A percentile compares a stretch with the other conserved stretches of the same genome.
Evolutionary conservation across 2,797 vertebrate species (phyloP).

Genomic region (Poeciliopsis turneri): DNA sequence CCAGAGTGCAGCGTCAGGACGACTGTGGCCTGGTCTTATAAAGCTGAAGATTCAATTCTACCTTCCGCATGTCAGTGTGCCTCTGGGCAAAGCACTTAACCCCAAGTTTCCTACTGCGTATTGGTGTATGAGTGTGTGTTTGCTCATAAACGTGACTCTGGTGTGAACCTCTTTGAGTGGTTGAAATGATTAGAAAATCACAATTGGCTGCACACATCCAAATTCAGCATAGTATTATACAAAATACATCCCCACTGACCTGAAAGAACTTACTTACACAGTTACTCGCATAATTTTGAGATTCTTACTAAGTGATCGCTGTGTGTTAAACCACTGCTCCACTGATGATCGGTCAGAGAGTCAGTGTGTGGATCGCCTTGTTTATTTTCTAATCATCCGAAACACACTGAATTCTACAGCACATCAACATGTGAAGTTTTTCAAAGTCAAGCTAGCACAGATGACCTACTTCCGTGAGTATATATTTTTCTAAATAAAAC

Average conservation of each 20-base stretch:
- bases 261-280: background rate
- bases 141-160: background rate
- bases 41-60: background rate
- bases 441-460: no score
- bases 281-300: no score
- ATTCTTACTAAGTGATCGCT: no score
- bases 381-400: no score
- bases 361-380: no score
- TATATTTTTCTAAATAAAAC: no score
- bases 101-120: background rate
- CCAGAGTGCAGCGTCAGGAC: background rate
- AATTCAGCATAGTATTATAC: background rate
- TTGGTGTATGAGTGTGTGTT: background rate
- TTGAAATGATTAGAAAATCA: background rate
- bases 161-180: background rate
- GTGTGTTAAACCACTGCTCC: no score
- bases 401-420: no score
- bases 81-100: background rate
- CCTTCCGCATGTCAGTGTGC: no score
- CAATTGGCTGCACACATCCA: background rate
- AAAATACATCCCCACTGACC: background rate
- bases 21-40: background rate
- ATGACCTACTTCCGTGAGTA: no score
- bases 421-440: no score
- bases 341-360: no score